Evolutionary conservation across 2,113 vertebrate genomes (phyloP).

Genomic region (Macquaria ambigua): DNA sequence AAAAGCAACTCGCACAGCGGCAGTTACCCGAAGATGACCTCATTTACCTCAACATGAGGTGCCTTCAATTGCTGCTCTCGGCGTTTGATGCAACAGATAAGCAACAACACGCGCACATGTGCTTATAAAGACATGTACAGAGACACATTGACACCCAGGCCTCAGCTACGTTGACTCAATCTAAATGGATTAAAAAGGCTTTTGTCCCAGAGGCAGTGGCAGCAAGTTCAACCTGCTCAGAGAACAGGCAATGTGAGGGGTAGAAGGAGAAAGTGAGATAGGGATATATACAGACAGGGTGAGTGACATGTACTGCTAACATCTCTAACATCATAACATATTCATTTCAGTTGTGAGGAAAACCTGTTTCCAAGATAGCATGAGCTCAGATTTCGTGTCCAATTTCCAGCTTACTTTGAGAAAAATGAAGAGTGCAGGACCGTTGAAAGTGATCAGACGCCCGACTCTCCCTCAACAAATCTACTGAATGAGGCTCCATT

Average conservation of each 20-base stretch:
- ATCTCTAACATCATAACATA: conserved; percentile 28
- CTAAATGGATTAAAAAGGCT: conserved; percentile 46
- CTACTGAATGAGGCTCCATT: conserved; percentile 40
- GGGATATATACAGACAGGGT: neutral
- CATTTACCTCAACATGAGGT: conserved; percentile 45
- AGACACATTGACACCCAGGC: conserved; percentile 24
- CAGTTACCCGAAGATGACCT: conserved; percentile 22
- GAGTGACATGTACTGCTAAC: conserved; percentile 16
- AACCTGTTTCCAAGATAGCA: conserved; percentile 30
- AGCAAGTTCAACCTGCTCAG: conserved; percentile 38
- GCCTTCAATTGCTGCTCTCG: conserved; percentile 17
- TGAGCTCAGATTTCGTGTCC: conserved; percentile 25
- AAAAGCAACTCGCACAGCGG: neutral
- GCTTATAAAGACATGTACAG: conserved; percentile 19
- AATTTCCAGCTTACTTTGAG: conserved; percentile 36
- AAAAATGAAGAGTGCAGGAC: conserved; percentile 30
- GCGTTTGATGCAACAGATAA: conserved; percentile 29
- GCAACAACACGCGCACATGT: conserved; percentile 20
- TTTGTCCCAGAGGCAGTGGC: conserved; percentile 33
- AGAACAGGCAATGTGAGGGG: conserved; percentile 15
- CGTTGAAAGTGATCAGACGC: conserved; percentile 14
- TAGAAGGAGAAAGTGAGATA: conserved; percentile 47
- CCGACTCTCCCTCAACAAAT: conserved; percentile 23
- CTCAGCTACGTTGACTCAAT: conserved; percentile 40
- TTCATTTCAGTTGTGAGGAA: conserved; percentile 24